Evolutionary conservation across 2,888 invertebrate species (phyloP), one percentile per base, ranked within the genome.

Genomic region (Sericinus montela): DNA sequence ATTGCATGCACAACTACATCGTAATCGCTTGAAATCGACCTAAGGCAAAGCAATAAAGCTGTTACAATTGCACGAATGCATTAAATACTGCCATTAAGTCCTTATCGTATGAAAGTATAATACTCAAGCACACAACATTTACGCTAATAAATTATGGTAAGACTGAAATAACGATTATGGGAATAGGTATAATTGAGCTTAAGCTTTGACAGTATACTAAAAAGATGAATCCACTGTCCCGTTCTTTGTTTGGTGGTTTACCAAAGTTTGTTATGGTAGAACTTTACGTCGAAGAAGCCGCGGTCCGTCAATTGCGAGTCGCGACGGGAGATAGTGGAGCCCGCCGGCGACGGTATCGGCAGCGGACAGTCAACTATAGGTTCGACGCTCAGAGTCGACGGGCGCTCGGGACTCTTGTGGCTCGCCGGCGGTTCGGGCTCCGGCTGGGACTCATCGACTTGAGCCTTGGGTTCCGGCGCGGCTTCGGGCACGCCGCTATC

Each of bases 201-300:
- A 9, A 23, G 38, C 30, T 38, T 9, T 38, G 28, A 45, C 28
- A 29, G 11, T 37, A 23, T 3, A 10, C 32, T n/a, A 10, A n/a
- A 16, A n/a, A n/a, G n/a, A 1, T 9, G 10, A n/a, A 16, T 4
- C 2, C 14, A 14, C 10, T 5, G 14, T 15, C 1, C 4, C 30
- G 11, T 11, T 5, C 11, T 11, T 25, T 23, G 23, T 45, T 51
- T 46, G 34, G 51, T 46, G 46, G 38, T 53, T 52, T 93, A 94
- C 94, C 94, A 94, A 62, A 94, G 86, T 62, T 92, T 93, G 64
- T 93, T 94, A 77, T 94, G 94, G 75, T 93, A 93, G 79, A 94
- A 94, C 71, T 94, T 94, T 36, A 94, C 88, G 80, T 94, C 94
- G 61, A 94, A 91, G 74, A 91, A 94, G 36, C 93, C 93, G 64